Evolutionary conservation across 2,113 vertebrate genomes (phyloP), one percentile per base, ranked within the genome.

Genomic region (Climacteris rufus): DNA sequence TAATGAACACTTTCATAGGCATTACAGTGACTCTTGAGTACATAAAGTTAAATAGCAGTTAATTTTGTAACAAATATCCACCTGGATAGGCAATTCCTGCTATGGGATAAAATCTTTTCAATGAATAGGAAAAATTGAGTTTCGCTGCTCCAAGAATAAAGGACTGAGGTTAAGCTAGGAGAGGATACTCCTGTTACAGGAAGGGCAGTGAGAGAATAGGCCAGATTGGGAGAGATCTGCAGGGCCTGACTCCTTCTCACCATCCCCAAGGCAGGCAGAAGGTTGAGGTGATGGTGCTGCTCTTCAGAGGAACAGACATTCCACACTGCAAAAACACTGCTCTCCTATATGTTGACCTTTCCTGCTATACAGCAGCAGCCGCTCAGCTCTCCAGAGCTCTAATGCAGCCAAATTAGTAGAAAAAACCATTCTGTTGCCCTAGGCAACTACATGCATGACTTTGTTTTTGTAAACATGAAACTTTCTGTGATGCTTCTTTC

Each of bases 91-190:
- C 23, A 24, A 22, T 1, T 60, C 15, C 47, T 27, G 3, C 13
- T 15, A 2, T 15, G 30, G 15, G 42, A 11, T 57, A 10, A 78
- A 59, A 18, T 9, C 23, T 35, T 83, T 8, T 15, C 52, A 92
- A 44, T 1, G 5, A 11, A 13, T 0, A 5, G 22, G 11, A 15
- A n/a, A 49, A 47, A 15, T 0, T 20, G 40, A 64, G 33, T 13
- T 79, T 39, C 71, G 42, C 10, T 82, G 35, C 56, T 71, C 19
- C 40, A 30, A 3, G 80, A 44, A 22, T 1, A 49, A 31, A 35
- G 18, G 4, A 2, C 2, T 3, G 45, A 44, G 39, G n/a, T 11
- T 68, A 6, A 15, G 18, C 8, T 23, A 10, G 42, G 49, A 25
- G 74, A 35, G 7, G 22, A 18, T 35, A 23, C 24, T 53, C 57